phyloP scores from a whole-genome alignment of 2,888 invertebrate genomes.

The Caenorhabditis angaria region DNA sequence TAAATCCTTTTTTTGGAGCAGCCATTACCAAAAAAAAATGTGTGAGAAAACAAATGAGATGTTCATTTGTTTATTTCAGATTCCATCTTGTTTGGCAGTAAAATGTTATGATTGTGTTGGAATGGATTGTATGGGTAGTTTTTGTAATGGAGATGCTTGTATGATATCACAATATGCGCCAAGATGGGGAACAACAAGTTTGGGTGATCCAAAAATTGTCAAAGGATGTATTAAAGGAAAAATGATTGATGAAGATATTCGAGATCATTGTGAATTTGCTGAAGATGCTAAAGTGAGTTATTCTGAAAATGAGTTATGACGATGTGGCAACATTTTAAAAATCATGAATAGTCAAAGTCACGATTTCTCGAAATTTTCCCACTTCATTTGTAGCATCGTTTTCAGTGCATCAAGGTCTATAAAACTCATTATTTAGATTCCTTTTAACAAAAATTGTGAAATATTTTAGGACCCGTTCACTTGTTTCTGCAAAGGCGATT shows the following conservation, averaged over 20 bases:
- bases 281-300: conserved; percentile 27
- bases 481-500: conserved; percentile 67
- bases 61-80: conserved; percentile 7
- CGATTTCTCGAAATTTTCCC: neutral
- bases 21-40: neutral
- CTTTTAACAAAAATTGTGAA: too few species aligned
- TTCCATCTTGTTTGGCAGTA: conserved; percentile 40
- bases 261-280: conserved; percentile 64
- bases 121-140: conserved; percentile 58
- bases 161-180: conserved; percentile 60
- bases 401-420: too few species aligned
- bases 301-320: conserved; percentile 8
- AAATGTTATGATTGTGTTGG: conserved; percentile 69
- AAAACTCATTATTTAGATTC: too few species aligned
- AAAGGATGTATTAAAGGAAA: conserved; percentile 68
- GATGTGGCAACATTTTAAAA: too few species aligned
- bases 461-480: conserved; percentile 64
- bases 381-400: too few species aligned
- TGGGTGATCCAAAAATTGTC: conserved; percentile 63
- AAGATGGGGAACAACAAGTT: conserved; percentile 64
- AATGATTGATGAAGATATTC: conserved; percentile 60
- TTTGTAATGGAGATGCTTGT: conserved; percentile 59
- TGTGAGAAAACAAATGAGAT: neutral
- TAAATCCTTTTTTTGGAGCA: too few species aligned
- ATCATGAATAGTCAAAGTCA: neutral